phyloP scores from a whole-genome alignment of 23 tunicate genomes.

The Trididemnum miniatum region DNA sequence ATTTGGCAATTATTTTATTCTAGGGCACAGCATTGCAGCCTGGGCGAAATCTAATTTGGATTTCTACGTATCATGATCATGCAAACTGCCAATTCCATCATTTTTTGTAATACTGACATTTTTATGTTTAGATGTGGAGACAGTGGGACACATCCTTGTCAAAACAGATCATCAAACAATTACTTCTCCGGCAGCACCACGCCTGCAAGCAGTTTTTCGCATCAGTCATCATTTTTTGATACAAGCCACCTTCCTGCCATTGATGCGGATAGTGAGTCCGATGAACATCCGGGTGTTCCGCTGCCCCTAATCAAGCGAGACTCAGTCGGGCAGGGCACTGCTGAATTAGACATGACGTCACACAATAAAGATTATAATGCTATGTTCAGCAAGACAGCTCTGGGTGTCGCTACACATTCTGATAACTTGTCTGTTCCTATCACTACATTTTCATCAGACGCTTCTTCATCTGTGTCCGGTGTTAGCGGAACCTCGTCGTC shows the following conservation, averaged over 20 bases:
- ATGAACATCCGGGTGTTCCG: not conserved
- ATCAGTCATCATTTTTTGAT: conserved; percentile 1
- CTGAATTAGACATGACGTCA: not conserved
- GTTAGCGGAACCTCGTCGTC: conserved; percentile 37
- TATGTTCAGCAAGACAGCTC: not conserved
- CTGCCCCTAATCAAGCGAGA: not conserved
- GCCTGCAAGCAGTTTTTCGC: not conserved
- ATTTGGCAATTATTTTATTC: too few relatives aligned
- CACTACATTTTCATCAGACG: conserved; percentile 51
- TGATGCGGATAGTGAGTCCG: conserved; percentile 11
- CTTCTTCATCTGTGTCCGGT: conserved; percentile 53
- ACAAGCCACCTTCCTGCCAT: not conserved
- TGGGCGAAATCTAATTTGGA: too few relatives aligned
- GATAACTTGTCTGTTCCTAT: conserved; percentile 33
- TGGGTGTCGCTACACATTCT: not conserved
- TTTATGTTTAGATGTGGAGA: too few relatives aligned
- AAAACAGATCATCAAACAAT: not conserved
- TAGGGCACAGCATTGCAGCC: too few relatives aligned
- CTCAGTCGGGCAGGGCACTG: not conserved
- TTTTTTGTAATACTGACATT: too few relatives aligned
- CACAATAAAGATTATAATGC: not conserved
- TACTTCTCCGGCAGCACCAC: not conserved
- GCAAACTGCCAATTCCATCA: too few relatives aligned
- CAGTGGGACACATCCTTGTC: too few relatives aligned
- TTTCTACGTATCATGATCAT: too few relatives aligned